Base-by-base conservation (phyloP, 2,888 invertebrate species). In the Ornithoptera alexandrae region DNA sequence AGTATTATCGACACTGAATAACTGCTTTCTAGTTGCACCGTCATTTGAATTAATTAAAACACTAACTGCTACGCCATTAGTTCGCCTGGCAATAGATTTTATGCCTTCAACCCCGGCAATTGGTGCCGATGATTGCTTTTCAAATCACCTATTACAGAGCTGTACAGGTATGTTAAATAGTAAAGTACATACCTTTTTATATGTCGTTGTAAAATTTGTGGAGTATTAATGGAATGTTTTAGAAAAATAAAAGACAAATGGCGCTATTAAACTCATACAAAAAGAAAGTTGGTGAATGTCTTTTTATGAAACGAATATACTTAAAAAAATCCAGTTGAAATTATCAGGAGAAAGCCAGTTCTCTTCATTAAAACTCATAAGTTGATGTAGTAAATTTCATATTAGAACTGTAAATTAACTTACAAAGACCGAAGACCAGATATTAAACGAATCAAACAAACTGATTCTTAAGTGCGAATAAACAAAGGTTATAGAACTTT, bases 1-100 rank as follows among this genome's bases (percentile, higher is more conserved):
- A 77, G 76, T 75, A 72, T 75, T 78, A 79, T 78, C 75, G 72
- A 69, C 72, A 72, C 74, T 72, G 74, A 74, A 74, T 74, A 76
- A 77, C 78, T 74, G 76, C 80, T 80, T 79, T 80, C 80, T 79
- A 79, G 75, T 74, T 61, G 69, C 64, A 57, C 56, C 53, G 69
- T 69, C 69, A 65, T 69, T 65, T 59, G 42, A 61, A 69, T 69
- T 69, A 69, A 69, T 69, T 69, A 65, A 65, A 61, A 30, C 69
- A 65, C 53, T 69, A 60, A 69, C 46, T 39, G 36, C 64, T 64
- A 6, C 24, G 46, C 56, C 30, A 24, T 20, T 30, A 17, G 56
- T 50, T 56, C 20, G 39, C 61, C 50, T n/a, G 22, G 67, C 42
- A 62, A 63, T 36, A 57, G 46, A 59, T 68, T 63, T 42, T 46